Conservation (phyloP, 2,113 vertebrate species). For the Azemiops feae region DNA sequence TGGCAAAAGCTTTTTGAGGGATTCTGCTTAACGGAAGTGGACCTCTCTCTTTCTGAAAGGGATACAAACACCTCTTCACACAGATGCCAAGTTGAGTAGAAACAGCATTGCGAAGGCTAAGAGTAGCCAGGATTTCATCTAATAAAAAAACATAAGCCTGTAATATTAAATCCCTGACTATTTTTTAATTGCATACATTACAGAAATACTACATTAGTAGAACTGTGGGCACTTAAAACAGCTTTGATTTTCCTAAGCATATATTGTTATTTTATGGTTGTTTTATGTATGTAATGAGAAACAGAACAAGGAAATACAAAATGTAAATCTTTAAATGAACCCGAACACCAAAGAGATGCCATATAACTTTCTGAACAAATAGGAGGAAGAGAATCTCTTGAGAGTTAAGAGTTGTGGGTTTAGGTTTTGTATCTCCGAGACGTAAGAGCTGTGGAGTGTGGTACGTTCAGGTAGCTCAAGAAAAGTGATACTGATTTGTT, state of each 20-base stretch:
- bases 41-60: not conserved
- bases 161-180: conserved; percentile 51
- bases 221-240: conserved; percentile 73
- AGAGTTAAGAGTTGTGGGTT: conserved; percentile 52
- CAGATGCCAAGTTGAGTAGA: conserved; percentile 41
- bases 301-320: conserved; percentile 71
- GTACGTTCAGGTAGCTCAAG: conserved; percentile 37
- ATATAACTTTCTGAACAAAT: conserved; percentile 65
- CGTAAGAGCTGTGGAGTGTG: conserved; percentile 48
- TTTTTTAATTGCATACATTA: conserved; percentile 58
- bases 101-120: conserved; percentile 3
- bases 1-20: not conserved
- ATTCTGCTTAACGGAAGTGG: not conserved
- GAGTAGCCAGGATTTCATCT: conserved; percentile 26
- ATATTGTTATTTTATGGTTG: conserved; percentile 67
- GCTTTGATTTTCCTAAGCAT: conserved; percentile 78
- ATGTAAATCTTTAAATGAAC: conserved; percentile 77
- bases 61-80: not conserved
- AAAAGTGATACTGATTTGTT: conserved; percentile 27
- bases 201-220: conserved; percentile 62
- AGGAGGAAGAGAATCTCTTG: conserved; percentile 61
- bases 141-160: conserved; percentile 47
- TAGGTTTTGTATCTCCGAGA: conserved; percentile 41
- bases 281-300: conserved; percentile 75
- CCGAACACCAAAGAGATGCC: conserved; percentile 59